Evolutionary conservation across 2,888 invertebrate species (phyloP), one percentile per base, ranked within the genome.

Genomic region (Anticlea derivata): DNA sequence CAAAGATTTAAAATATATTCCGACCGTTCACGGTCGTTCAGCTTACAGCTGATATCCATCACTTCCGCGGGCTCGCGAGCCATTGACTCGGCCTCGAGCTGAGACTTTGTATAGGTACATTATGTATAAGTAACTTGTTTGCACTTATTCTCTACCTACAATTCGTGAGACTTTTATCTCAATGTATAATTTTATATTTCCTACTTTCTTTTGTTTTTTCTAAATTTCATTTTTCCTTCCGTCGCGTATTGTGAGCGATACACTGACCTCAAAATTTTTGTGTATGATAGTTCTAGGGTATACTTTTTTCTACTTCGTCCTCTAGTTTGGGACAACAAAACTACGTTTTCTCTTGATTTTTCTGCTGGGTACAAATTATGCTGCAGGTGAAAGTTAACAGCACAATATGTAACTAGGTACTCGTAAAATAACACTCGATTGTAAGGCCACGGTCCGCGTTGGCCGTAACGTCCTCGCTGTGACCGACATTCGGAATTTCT

Each of bases 31-130:
- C 20, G 54, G 60, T 43, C 58, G 31, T 13, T 39, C 43, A 46
- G 27, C 13, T 22, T 46, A 45, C 54, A 54, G 57, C 46, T 60
- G 54, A 56, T 58, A 62, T 56, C 44, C 58, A 60, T 56, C 49
- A 43, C 44, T 62, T 62, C 58, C 62, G 55, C 33, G 34, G 43
- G 12, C 30, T 30, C 11, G 26, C 23, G 40, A 50, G 46, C 53
- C 45, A 51, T 52, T 51, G 53, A 55, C 44, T 51, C 40, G 43
- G 48, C 59, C 57, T 54, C 48, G 51, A 49, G 31, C 27, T 29
- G 5, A 45, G 11, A 47, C 8, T 41, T n/a, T n/a, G n/a, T n/a
- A n/a, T n/a, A n/a, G n/a, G n/a, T n/a, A n/a, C n/a, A 22, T 22
- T 30, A 3, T 49, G 26, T 47, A 38, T 46, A 33, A 13, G 38